A percentile compares a stretch with the other conserved stretches of the same genome.
phyloP scores from a whole-genome alignment of 2,113 vertebrate genomes.

The Dicrurus megarhynchus region DNA sequence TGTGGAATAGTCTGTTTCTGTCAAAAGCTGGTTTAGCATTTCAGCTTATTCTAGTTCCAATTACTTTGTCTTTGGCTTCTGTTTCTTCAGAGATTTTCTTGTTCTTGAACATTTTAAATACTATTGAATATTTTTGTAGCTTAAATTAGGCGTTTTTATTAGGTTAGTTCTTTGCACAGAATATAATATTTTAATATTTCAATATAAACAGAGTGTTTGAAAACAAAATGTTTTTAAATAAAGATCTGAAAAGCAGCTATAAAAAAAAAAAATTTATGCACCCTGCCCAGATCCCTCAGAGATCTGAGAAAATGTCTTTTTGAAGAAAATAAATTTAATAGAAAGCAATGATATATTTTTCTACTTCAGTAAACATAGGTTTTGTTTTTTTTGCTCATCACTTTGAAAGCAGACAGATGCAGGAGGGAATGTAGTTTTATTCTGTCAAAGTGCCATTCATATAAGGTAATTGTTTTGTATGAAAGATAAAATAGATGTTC shows the following conservation, averaged over 20 bases:
- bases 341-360: neutral
- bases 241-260: neutral
- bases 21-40: neutral
- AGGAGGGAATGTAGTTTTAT: neutral
- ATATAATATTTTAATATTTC: neutral
- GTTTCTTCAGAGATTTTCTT: neutral
- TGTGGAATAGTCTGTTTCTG: neutral
- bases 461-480: neutral
- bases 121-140: neutral
- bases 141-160: neutral
- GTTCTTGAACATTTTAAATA: neutral
- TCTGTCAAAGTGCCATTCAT: neutral
- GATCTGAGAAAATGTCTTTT: neutral
- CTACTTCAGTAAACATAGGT: neutral
- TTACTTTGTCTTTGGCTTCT: neutral
- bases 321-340: neutral
- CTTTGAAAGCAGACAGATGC: neutral
- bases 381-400: neutral
- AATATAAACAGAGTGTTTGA: neutral
- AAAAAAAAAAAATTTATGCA: neutral
- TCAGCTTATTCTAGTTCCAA: neutral
- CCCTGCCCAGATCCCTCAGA: neutral
- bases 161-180: neutral
- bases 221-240: neutral
- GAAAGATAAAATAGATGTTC: neutral